phyloP scores from a whole-genome alignment of 2,888 invertebrate species.

The Camponotus fellah region DNA sequence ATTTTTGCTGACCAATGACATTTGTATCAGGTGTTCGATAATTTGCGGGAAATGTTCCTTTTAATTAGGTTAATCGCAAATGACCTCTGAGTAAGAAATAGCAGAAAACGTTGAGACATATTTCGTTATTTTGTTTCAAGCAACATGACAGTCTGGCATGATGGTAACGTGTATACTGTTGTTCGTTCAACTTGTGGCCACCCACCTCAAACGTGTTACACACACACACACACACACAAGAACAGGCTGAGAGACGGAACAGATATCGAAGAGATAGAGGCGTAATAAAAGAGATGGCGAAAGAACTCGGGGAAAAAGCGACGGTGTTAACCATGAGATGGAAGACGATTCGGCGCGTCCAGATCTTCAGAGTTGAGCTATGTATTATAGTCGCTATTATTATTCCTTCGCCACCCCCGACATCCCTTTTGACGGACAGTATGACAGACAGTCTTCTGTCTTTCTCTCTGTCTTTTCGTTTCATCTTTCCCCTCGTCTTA shows the following conservation, averaged over 20 bases:
- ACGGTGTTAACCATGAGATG: not conserved
- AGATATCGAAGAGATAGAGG: conserved; percentile 60
- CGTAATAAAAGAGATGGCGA: conserved; percentile 49
- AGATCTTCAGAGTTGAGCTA: conserved; percentile 50
- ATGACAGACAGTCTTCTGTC: conserved; percentile 67
- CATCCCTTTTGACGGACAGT: conserved; percentile 73
- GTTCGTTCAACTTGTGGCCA: conserved; percentile 74
- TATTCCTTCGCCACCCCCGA: conserved; percentile 79
- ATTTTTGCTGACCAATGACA: not conserved
- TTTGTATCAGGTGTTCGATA: conserved; percentile 6
- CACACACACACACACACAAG: conserved; percentile 46
- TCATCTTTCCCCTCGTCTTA: conserved; percentile 23
- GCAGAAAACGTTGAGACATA: conserved; percentile 51
- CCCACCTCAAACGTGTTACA: conserved; percentile 69
- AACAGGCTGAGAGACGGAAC: conserved; percentile 58
- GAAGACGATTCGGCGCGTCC: conserved; percentile 21
- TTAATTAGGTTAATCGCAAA: conserved; percentile 67
- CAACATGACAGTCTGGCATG: conserved; percentile 79
- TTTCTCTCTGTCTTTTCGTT: conserved; percentile 40
- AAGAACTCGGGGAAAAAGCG: conserved; percentile 32
- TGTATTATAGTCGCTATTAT: conserved; percentile 81
- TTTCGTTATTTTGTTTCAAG: conserved; percentile 71
- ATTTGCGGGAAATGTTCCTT: not conserved
- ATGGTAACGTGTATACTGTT: conserved; percentile 82
- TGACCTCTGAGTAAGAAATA: conserved; percentile 63